Base-by-base conservation (phyloP, 2,888 invertebrate genomes). In the Blomia tropicalis region DNA sequence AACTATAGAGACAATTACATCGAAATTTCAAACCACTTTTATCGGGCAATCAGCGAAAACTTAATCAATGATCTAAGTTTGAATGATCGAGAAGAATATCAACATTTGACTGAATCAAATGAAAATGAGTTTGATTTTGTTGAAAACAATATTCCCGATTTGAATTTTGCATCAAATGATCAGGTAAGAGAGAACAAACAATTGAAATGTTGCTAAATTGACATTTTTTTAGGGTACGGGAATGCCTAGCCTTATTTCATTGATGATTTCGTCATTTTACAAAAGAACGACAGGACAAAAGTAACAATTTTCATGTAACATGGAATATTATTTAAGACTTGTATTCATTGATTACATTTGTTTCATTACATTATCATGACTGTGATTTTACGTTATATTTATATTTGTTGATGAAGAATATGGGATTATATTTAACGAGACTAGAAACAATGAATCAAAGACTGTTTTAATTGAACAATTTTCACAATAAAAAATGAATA, bases 131-230 rank as follows among this genome's bases (percentile, higher is more conserved):
- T 36, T 29, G 62, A 62, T 58, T 62, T 54, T 32, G 56, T 62
- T 19, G 62, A 62, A 43, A 56, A 58, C 43, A 62, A 62, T 58
- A n/a, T 62, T n/a, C 62, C 62, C 1, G 62, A 62, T 25, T 29
- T 62, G 14, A 43, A 62, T 19, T 56, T 56, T 4, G 29, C 29
- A 7, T 22, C 11, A 5, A 54, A 54, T 54, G 54, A 54, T 7
- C 4, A 25, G n/a, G 7, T 47, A 14, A 36, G 17, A 36, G 7
- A 17, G 7, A 7, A 36, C 36, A 36, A 36, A 7, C 36, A 11
- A 11, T 36, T 11, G 17, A 7, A 17, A 36, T 11, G 7, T 36
- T 11, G 7, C 36, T 36, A 17, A 36, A 11, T 36, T 7, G 7
- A 11, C 36, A 11, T 36, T 36, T 36, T 11, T 36, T 36, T 36